Percentiles rank a stretch among this genome's conserved stretches.
Conservation (phyloP, 2,888 invertebrate species). For the Tenthredo scrophulariae region DNA sequence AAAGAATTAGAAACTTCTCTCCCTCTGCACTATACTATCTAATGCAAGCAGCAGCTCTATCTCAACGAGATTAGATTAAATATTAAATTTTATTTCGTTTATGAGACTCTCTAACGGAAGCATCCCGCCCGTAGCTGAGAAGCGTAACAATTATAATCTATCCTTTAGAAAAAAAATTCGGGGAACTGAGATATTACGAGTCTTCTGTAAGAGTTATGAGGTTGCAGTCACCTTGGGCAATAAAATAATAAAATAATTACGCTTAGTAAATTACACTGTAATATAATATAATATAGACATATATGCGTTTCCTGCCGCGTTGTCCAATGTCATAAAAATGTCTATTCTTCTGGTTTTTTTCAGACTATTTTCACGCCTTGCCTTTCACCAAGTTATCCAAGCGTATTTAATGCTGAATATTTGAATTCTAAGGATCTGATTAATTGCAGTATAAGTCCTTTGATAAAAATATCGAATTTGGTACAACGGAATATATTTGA, state of each 20-base stretch:
- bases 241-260: constrained; percentile 15
- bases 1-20: not conserved
- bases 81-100: not conserved
- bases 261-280: not conserved
- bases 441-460: not conserved
- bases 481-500: not conserved
- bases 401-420: not conserved
- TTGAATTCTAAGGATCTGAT: not conserved
- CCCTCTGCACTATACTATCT: not conserved
- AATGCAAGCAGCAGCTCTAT: not conserved
- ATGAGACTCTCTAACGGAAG: not conserved
- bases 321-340: not conserved
- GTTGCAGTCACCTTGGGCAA: not conserved
- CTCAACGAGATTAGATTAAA: constrained; percentile 22
- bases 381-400: not conserved
- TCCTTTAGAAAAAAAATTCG: not conserved
- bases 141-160: not conserved
- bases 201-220: not conserved
- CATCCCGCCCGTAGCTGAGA: not conserved
- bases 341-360: not conserved
- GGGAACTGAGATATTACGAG: not conserved
- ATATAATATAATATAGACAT: not conserved
- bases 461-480: not conserved
- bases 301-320: not conserved
- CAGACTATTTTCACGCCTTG: not conserved